A percentile compares a stretch with the other conserved stretches of the same genome.
Evolutionary conservation across 2,888 invertebrate species (phyloP).

Genomic region (Philonicus albiceps): DNA sequence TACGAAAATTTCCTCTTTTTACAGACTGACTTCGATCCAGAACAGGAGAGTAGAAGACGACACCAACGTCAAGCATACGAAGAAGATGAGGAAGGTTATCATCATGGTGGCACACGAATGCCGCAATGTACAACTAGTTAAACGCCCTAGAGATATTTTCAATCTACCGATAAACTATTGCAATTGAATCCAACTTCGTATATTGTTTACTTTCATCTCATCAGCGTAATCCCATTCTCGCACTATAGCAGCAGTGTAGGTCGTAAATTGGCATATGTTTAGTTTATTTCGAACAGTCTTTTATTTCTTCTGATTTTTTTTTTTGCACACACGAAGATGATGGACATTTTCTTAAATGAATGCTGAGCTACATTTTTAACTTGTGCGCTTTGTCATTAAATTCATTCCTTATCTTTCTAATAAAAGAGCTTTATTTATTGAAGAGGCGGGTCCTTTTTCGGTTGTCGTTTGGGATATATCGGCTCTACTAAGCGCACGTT

Average conservation of each 20-base stretch:
- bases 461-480: neutral
- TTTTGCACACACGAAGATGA: neutral
- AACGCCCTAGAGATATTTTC: conserved; percentile 51
- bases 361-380: neutral
- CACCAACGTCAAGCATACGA: conserved; percentile 74
- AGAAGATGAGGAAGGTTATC: conserved; percentile 76
- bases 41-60: conserved; percentile 73
- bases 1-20: neutral
- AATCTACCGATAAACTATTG: conserved; percentile 19
- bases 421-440: conserved; percentile 13
- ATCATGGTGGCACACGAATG: conserved; percentile 67
- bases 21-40: conserved; percentile 79
- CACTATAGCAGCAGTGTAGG: conserved; percentile 17
- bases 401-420: conserved; percentile 38
- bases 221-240: conserved; percentile 31
- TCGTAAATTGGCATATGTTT: conserved; percentile 7
- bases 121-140: conserved; percentile 81
- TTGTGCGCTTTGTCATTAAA: conserved; percentile 35
- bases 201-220: conserved; percentile 32
- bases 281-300: neutral
- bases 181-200: conserved; percentile 21
- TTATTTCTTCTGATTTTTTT: neutral
- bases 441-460: neutral
- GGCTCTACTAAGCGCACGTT: neutral
- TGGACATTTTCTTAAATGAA: neutral